phyloP scores from a whole-genome alignment of 2,797 vertebrate genomes.

The Poecilia gillii region DNA sequence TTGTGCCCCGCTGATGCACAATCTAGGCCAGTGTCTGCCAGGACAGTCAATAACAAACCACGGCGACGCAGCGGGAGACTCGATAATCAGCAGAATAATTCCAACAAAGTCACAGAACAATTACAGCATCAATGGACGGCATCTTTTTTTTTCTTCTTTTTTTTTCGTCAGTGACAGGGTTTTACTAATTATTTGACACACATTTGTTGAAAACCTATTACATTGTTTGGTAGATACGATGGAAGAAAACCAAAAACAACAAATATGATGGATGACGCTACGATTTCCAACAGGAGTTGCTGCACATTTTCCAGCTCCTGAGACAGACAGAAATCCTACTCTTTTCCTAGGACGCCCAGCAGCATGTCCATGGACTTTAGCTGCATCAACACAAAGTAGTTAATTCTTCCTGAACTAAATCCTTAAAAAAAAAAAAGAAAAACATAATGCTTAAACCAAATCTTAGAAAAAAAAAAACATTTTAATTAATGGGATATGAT shows the following conservation, averaged over 20 bases:
- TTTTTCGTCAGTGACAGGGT: not conserved
- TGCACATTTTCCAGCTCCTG: not conserved
- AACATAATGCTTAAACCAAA: not conserved
- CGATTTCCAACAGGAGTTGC: not conserved
- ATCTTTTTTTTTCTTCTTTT: constrained; percentile 9
- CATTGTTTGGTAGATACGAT: not conserved
- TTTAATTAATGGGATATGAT: not conserved
- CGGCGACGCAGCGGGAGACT: constrained; percentile 38
- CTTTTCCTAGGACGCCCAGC: not conserved
- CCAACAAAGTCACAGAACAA: constrained; percentile 42
- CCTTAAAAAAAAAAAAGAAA: not conserved
- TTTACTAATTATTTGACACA: constrained; percentile 3
- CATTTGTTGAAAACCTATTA: not conserved
- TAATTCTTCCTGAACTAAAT: not conserved
- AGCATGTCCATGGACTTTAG: not conserved
- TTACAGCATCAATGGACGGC: constrained; percentile 6
- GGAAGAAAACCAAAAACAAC: not conserved
- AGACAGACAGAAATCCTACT: not conserved
- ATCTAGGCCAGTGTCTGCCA: constrained; percentile 53
- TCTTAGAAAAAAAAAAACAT: not conserved
- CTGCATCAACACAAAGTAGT: not conserved
- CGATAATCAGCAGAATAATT: constrained; percentile 42
- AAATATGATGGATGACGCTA: not conserved
- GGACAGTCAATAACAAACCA: constrained; percentile 48
- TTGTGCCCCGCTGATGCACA: constrained; percentile 47